A percentile compares a stretch with the other conserved stretches of the same genome.
These are phyloP conservation scores for Litocranius walleri DNA, from an alignment of 2,113 vertebrate species.

Conservation along the genomic window DNA sequence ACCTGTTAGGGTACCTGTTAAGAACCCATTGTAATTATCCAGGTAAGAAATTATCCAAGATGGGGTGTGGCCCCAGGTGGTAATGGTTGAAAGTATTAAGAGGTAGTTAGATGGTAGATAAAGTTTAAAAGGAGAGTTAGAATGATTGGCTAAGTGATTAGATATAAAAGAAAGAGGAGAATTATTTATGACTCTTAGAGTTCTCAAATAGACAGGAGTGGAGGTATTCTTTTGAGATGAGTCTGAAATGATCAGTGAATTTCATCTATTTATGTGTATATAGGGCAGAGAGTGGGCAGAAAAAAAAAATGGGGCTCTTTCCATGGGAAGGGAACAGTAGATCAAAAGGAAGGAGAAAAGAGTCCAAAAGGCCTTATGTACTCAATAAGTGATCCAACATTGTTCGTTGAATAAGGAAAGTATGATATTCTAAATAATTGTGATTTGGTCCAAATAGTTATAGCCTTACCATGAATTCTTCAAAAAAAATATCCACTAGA, in stretches of 20 bases:
- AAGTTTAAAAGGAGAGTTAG: slow-evolving; percentile 33
- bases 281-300: background rate
- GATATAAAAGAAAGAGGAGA: background rate
- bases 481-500: background rate
- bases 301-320: background rate
- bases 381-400: background rate
- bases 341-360: background rate
- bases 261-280: background rate
- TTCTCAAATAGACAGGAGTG: background rate
- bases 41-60: slow-evolving; percentile 48
- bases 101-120: slow-evolving; percentile 33
- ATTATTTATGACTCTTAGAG: background rate
- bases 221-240: background rate
- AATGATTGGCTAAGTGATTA: slow-evolving; percentile 16
- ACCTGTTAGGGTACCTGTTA: background rate
- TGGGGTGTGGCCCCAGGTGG: background rate
- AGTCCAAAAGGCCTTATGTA: background rate
- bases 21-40: slow-evolving; percentile 36
- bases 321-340: background rate
- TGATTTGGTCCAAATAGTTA: background rate
- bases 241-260: background rate
- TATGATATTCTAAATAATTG: background rate
- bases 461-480: background rate
- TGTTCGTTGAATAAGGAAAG: background rate
- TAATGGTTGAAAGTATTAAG: slow-evolving; percentile 19